Base-by-base conservation (phyloP, 2,797 vertebrate genomes). In the Gila robusta region DNA sequence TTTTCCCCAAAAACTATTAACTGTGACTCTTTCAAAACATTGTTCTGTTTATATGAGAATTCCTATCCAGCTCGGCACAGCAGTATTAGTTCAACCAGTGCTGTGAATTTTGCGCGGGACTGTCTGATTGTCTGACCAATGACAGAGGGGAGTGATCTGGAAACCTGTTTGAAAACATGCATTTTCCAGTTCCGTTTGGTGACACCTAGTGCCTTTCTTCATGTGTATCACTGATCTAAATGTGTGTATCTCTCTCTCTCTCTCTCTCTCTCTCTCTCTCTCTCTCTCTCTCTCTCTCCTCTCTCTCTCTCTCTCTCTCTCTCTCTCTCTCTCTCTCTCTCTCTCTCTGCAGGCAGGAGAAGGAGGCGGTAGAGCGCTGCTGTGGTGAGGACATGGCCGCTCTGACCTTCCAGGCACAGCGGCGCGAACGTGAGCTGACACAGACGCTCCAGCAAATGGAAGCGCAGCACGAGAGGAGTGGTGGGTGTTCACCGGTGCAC, bases 361-460 rank as follows among this genome's bases (percentile, higher is more conserved):
- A 96, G 92, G 96, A 97, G 90, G 94, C 84, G 82, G 94, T 95
- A 88, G 95, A 96, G 89, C 96, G 94, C 41, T 95, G 95, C 92
- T 90, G 95, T 77, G 93, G 92, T 79, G 97, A 95, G 83, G 94
- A 97, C 93, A 95, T 96, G 93, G 95, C 95, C 82, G 95, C 96
- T 87, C 94, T 87, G 92, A 95, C 94, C 93, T 93, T 95, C 91
- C 95, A 96, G 92, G 96, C 96, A 83, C 96, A 94, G 93, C 96
- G 95, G 90, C 95, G 94, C 90, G 96, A 98, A 95, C 93, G 93
- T 91, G 96, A 97, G 95, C 95, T 98, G 94, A 94, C 94, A 92
- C 95, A 91, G 94, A 96, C 96, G 95, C 96, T 98, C 93, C 94
- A 96, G 95, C 96, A 96, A 95, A 96, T 95, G 90, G 97, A 98